These are phyloP conservation scores for Drosophila dives DNA, from an alignment of 2,888 invertebrate species.

Conservation along the genomic window DNA sequence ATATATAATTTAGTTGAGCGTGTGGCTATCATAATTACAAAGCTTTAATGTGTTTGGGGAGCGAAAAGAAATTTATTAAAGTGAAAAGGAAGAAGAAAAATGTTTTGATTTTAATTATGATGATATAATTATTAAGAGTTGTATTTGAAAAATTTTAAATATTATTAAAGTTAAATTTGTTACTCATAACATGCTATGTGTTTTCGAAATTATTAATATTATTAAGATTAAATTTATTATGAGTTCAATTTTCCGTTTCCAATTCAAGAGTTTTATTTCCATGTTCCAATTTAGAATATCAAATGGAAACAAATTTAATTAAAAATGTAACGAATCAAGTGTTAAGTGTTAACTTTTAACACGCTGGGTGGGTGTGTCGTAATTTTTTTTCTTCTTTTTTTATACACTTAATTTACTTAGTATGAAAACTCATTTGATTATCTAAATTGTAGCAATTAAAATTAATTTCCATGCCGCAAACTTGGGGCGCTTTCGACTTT, in stretches of 20 bases:
- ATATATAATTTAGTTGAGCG: slow-evolving; percentile 12
- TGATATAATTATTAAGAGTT: background rate
- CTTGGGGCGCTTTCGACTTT: slow-evolving; percentile 19
- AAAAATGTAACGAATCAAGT: slow-evolving; percentile 11
- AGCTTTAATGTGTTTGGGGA: background rate
- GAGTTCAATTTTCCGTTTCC: fast-evolving
- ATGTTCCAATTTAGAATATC: background rate
- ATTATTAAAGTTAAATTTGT: no score
- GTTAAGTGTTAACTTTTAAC: slow-evolving; percentile 43
- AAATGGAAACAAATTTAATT: background rate
- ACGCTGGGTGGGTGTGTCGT: slow-evolving; percentile 37
- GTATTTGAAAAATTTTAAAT: no score
- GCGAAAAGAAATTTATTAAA: background rate
- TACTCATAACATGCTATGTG: no score
- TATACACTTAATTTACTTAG: slow-evolving; percentile 58
- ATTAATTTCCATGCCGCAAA: slow-evolving; percentile 68
- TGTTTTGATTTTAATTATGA: background rate
- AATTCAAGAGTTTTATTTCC: background rate
- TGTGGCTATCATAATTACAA: slow-evolving; percentile 28
- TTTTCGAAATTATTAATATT: background rate
- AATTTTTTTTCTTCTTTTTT: slow-evolving; percentile 15
- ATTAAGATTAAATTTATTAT: background rate
- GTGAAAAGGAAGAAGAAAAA: background rate
- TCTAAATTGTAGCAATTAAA: slow-evolving; percentile 79
- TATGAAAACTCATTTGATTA: slow-evolving; percentile 75